Percentiles rank a stretch among this genome's conserved stretches.
Conservation (phyloP, 2,888 invertebrate genomes). For the Erebia epiphron region DNA sequence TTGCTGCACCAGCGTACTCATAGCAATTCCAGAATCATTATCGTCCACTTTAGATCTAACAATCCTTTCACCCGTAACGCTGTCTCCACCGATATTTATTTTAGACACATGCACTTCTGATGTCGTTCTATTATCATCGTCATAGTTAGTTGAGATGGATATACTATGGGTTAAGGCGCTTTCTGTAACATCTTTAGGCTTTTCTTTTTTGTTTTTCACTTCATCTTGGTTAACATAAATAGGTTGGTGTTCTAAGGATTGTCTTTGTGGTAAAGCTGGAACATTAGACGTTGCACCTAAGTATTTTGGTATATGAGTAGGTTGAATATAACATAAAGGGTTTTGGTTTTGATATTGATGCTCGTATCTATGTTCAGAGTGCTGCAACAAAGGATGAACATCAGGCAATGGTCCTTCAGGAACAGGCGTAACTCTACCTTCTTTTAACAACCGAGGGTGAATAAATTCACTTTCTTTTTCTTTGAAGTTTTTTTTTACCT, state of each 20-base stretch:
- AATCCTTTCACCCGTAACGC: constrained; percentile 54
- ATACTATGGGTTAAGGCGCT: constrained; percentile 74
- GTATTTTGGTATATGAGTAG: constrained; percentile 85
- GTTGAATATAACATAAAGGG: constrained; percentile 79
- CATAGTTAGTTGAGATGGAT: constrained; percentile 74
- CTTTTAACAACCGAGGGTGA: constrained; percentile 74
- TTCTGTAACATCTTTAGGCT: constrained; percentile 63
- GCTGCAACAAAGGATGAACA: constrained; percentile 88
- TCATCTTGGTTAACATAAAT: constrained; percentile 78
- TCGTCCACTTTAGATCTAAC: constrained; percentile 80
- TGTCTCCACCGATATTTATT: constrained; percentile 74
- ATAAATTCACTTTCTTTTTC: constrained; percentile 81
- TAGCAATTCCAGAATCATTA: constrained; percentile 91
- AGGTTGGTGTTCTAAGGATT: constrained; percentile 68
- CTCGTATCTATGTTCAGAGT: constrained; percentile 90
- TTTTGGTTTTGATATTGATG: constrained; percentile 82
- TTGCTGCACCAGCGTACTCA: constrained; percentile 83
- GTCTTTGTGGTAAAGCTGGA: constrained; percentile 61
- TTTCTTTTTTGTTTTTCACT: constrained; percentile 63
- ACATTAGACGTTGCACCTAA: constrained; percentile 81
- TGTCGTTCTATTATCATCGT: constrained; percentile 60
- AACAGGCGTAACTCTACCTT: constrained; percentile 77
- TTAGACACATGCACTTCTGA: constrained; percentile 84
- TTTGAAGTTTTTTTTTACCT: constrained; percentile 83
- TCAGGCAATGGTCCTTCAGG: constrained; percentile 74